Percentiles rank a stretch among this genome's conserved stretches.
These are phyloP conservation scores for Tachycineta bicolor DNA, from an alignment of 2,113 vertebrate species.

Conservation along the genomic window DNA sequence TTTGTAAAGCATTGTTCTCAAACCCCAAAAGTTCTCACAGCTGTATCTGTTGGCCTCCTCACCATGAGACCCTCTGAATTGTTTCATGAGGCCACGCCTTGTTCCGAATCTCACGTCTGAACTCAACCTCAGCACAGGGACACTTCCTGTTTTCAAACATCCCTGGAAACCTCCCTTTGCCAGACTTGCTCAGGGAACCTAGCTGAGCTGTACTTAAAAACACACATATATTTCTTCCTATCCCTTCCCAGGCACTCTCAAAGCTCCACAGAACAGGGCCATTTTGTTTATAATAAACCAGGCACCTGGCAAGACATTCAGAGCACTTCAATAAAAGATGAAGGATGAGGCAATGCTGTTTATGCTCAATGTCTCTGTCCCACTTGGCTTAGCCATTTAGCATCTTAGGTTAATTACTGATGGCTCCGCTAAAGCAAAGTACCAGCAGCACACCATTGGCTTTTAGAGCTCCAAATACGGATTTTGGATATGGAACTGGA, in stretches of 20 bases:
- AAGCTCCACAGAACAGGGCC: neutral
- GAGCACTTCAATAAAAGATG: neutral
- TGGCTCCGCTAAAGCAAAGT: neutral
- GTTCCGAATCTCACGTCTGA: neutral
- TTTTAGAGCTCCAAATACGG: neutral
- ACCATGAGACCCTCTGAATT: neutral
- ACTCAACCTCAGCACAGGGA: accelerated
- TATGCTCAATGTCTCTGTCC: neutral
- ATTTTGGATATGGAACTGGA: neutral
- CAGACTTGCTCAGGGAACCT: neutral
- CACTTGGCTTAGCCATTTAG: neutral
- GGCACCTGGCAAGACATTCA: neutral
- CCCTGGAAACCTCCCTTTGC: neutral
- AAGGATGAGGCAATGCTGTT: neutral
- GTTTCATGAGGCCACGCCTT: neutral
- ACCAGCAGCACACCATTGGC: accelerated
- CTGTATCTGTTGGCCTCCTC: neutral
- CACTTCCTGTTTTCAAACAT: neutral
- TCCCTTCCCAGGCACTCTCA: neutral
- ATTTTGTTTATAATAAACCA: neutral
- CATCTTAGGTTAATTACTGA: neutral
- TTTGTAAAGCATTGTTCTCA: neutral
- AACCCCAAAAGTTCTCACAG: neutral
- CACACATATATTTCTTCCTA: neutral
- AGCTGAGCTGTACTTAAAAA: neutral